Evolutionary conservation across 1,140 invertebrate genomes (phyloP), one percentile per base, ranked within the genome.

Genomic region (Cepaea nemoralis): DNA sequence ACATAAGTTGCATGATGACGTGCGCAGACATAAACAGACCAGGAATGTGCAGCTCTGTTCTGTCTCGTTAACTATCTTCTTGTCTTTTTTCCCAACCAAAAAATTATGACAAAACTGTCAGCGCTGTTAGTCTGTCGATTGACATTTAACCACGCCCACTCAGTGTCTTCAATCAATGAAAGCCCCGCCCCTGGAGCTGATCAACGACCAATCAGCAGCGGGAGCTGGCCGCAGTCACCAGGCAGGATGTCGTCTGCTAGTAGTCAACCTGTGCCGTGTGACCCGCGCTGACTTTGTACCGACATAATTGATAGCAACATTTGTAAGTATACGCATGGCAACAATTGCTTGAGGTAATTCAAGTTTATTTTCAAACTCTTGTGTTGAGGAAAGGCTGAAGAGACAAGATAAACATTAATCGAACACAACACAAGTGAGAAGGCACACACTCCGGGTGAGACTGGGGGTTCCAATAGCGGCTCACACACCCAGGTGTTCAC

Each of bases 161-260:
- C 59, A 0, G 42, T 16, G 27, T 63, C 27, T 27, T 63, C 6
- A 63, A 63, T 63, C 59, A 27, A 31, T 63, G 1, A 16, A 27
- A 63, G 59, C 59, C 59, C 27, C 59, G 59, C 59, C n/a, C n/a
- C 59, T 63, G 6, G 59, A 6, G 59, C 59, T 10, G n/a, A 31
- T 63, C 27, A 63, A 63, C 59, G 59, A 63, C 59, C 59, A 63
- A 63, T 63, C 59, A 63, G 27, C n/a, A 16, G 5, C 8, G 19
- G 33, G 59, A 2, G 27, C 27, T 63, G 6, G n/a, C 33, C 6
- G 27, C n/a, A 27, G 27, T 63, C 10, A 63, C 59, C n/a, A 31
- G 33, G 33, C 59, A 63, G 59, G 27, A 63, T 31, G 59, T 63
- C 59, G n/a, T 31, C 59, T 63, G n/a, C n/a, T 63, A 63, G 59